phyloP scores from a whole-genome alignment of 2,113 vertebrate genomes.

The Brachionichthys hirsutus region DNA sequence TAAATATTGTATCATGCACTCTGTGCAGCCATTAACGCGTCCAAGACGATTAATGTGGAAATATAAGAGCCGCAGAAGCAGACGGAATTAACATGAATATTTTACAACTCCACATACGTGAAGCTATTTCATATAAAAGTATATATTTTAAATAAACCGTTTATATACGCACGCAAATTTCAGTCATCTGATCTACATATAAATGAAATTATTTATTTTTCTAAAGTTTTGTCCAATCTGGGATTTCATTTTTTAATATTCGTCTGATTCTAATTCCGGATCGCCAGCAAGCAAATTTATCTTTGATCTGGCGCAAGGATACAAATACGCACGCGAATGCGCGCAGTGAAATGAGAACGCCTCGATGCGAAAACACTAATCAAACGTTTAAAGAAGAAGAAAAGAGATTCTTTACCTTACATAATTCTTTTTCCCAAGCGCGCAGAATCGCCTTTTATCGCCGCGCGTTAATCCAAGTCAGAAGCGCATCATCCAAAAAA shows the following conservation, averaged over 20 bases:
- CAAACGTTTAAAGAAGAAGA: background rate
- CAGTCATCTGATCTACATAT: no score
- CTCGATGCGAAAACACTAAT: background rate
- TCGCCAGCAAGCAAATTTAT: no score
- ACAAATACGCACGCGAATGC: no score
- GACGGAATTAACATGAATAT: no score
- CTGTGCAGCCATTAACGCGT: background rate
- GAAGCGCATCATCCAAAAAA: conserved; percentile 54
- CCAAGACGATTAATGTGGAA: conserved; percentile 1
- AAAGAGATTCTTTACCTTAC: conserved; percentile 75
- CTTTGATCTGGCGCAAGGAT: no score
- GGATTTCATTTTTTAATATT: background rate
- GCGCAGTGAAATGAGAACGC: no score
- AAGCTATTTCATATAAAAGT: no score
- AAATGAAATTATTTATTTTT: background rate
- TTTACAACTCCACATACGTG: no score
- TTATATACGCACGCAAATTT: no score
- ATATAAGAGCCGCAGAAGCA: no score
- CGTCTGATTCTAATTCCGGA: background rate
- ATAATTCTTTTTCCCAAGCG: conserved; percentile 74
- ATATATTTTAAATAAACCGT: no score
- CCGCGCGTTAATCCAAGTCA: conserved; percentile 70
- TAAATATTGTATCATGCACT: conserved; percentile 7
- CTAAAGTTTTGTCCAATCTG: background rate
- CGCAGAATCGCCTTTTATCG: conserved; percentile 59